Evolutionary conservation across 30 jellyfish, hydroid and myxozoan species (phyloP), one percentile per base, ranked within the genome.

Genomic region (Nemopilema nomurai): DNA sequence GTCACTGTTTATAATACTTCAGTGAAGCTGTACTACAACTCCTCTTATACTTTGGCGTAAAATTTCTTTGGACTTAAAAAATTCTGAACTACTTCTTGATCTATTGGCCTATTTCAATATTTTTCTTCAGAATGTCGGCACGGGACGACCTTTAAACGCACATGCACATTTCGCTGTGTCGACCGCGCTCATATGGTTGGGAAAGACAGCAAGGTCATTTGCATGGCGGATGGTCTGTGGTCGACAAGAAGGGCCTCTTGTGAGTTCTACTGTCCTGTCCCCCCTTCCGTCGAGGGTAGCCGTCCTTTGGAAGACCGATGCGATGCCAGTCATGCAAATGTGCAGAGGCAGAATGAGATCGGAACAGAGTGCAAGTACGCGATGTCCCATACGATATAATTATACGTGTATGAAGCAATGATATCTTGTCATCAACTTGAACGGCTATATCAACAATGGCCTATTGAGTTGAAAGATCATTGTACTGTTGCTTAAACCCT

Each of bases 191-290:
- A 22, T 18, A 16, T 89, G 81, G 65, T 53, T n/a, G 99, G 99
- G 19, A 49, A 21, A 8, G 86, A 74, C 82, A 84, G 87, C 65
- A 67, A 85, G 53, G 52, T 94, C 17, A 67, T 86, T 62, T 94
- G 99, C 82, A 62, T 74, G 49, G 71, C 82, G 4, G 97, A 94
- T 74, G 96, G 99, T 3, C 70, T 82, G n/a, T 94, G 99, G 99
- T 79, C 93, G 19, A 83, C 77, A 30, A 66, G 72, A 33, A 62
- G 79, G 18, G 96, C 96, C 21, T 68, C 83, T 31, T 94, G 99
- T 76, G 72, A 76, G 24, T 22, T 51, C 69, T 66, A 71, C 26
- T 94, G 99, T 57, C 82, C 92, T 31, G 51, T 85, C 17, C 92
- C 97, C 9, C 53, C 24, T 18, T 91, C 23, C n/a, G 69, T 84